phyloP scores from a whole-genome alignment of 2,797 vertebrate genomes.

The Pempheris klunzingeri region DNA sequence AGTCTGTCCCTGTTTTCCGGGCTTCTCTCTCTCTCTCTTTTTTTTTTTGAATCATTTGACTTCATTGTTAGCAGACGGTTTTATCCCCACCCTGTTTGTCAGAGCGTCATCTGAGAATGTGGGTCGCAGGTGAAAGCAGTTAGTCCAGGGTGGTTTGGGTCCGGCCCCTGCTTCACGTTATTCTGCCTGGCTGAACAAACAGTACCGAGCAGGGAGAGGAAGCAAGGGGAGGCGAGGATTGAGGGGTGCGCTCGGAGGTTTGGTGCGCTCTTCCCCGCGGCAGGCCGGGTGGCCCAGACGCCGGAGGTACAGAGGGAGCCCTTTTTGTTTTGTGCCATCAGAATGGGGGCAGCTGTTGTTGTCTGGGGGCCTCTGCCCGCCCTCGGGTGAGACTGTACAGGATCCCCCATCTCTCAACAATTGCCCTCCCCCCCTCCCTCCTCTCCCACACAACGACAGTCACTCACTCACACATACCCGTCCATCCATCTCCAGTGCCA shows the following conservation, averaged over 20 bases:
- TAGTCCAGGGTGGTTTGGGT: conserved; percentile 52
- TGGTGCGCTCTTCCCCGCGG: conserved; percentile 39
- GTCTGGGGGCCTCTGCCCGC: conserved; percentile 59
- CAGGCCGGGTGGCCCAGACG: conserved; percentile 75
- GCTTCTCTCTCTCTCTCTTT: too few relatives aligned
- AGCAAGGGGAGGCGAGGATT: conserved; percentile 38
- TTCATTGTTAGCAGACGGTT: conserved; percentile 59
- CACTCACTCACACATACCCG: conserved; percentile 43
- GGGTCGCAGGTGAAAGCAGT: conserved; percentile 76
- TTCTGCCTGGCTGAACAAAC: conserved; percentile 82
- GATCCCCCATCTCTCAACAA: conserved; percentile 31
- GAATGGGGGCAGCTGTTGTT: conserved; percentile 79
- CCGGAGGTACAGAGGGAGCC: conserved; percentile 56
- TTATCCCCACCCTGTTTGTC: conserved; percentile 55
- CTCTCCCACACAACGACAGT: conserved; percentile 46
- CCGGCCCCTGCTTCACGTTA: conserved; percentile 60
- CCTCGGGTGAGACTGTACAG: conserved; percentile 60
- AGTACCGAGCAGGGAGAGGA: conserved; percentile 55
- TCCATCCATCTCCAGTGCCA: conserved; percentile 59
- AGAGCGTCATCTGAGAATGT: conserved; percentile 64
- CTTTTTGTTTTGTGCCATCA: conserved; percentile 63
- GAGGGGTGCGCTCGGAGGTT: conserved; percentile 46
- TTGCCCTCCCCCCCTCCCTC: conserved; percentile 23
- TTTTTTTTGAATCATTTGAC: conserved; percentile 45
- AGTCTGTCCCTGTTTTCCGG: conserved; percentile 46